Evolutionary conservation across 2,113 vertebrate genomes (phyloP), one percentile per base, ranked within the genome.

Genomic region (Caranx melampygus): DNA sequence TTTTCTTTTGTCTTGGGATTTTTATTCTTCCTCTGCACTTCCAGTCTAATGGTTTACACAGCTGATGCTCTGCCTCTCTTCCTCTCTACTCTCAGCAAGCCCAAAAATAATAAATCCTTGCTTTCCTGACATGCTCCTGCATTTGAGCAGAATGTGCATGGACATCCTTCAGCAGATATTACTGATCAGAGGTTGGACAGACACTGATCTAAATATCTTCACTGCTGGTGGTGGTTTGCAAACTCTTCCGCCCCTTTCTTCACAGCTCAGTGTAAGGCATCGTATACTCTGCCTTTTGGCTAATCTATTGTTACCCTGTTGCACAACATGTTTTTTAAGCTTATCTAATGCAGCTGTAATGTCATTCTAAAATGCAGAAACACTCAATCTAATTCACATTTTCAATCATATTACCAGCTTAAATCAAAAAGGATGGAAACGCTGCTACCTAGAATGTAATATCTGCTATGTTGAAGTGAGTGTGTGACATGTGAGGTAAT

Each of bases 141-240:
- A 61, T 77, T 71, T 79, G 57, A 87, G 78, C 60, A 44, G 73
- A 83, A 84, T 87, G 81, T 31, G 66, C 58, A 58, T 35, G 34
- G 77, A 87, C 87, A 82, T 79, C 72, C 40, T 54, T 81, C 75
- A 58, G 69, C 65, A 80, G 81, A 79, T 71, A 72, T 78, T 77
- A 75, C 73, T 74, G 77, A 82, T 91, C 72, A 83, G 72, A 69
- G 34, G 21, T 51, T 42, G 70, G 57, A 69, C 57, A 82, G 78
- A 71, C 74, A 70, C 72, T 72, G 60, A 85, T 89, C 66, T 78
- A 77, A 82, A 89, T 86, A 78, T 79, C 75, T 67, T 86, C 76
- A 42, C 79, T 34, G 77, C 37, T 60, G 52, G 67, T 42, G 40
- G 51, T 64, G 62, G 63, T 55, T 61, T 81, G 71, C 73, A 62